Base-by-base conservation (phyloP, 1,140 invertebrate species). In the Lordiphosa collinella region DNA sequence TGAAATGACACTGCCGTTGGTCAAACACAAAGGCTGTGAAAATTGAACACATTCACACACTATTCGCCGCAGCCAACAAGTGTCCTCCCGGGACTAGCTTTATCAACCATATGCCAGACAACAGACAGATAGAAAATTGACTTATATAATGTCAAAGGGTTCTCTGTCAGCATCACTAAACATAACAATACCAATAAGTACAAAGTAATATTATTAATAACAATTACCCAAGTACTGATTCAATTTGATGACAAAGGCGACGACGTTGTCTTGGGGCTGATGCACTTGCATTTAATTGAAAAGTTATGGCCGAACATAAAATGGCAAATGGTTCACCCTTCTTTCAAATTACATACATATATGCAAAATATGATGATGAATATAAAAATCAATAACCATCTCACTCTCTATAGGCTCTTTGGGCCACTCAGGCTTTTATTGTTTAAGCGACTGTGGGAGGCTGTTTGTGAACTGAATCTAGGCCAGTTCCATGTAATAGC, bases 181-280 rank as follows among this genome's bases (percentile, higher is more conserved):
- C 13, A 8, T 44, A 47, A 40, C 54, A 46, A 57, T 43, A 55
- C 69, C 51, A 31, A 40, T 50, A 25, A 25, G 22, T 31, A 50
- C 52, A 64, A 44, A 74, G 56, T 67, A 71, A 78, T 78, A 66
- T 71, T 76, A 78, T 78, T 78, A 78, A 67, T 71, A 76, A 76
- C 62, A 76, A 78, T 67, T 56, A 58, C 65, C 55, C 73, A 73
- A 71, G 38, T 62, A 64, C 50, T 78, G 46, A 76, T 76, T 76
- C 62, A 78, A 76, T 76, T 76, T 76, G 37, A 43, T 71, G 61
- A 25, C 65, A 43, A 18, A 52, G 18, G 31, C 13, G 14, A n/a
- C 9, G 7, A 22, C 29, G 22, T 29, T 18, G 25, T 12, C 35
- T 44, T 49, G 53, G 35, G 12, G 44, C 18, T 52, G 37, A 60